Base-by-base conservation (phyloP, 2,888 invertebrate species). In the Teinopalpus imperialis region DNA sequence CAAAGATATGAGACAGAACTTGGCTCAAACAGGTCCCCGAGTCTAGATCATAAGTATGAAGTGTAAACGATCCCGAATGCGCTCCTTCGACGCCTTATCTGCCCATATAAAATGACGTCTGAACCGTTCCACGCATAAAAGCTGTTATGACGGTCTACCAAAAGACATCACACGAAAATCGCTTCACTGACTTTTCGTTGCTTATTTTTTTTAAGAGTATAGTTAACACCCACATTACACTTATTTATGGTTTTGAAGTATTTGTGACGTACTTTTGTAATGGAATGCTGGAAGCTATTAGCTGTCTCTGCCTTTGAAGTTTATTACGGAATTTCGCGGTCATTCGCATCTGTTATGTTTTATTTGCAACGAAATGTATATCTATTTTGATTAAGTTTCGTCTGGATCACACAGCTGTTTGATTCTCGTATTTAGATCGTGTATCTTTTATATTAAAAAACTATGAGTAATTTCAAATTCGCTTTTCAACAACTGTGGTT, bases 121-220 rank as follows among this genome's bases (percentile, higher is more conserved):
- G 42, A 20, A 42, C 34, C 18, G 32, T 34, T 27, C 27, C 26
- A 13, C 5, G 21, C 34, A 35, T 43, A 43, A 43, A 43, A 43
- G 27, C 18, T 32, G 24, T 24, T 13, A 23, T 24, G 24, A 20
- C 13, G 23, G 20, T 21, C 12, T 20, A n/a, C 16, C 3, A 10
- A 24, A 20, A 32, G 32, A 34, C 14, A 34, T 26, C 26, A 10
- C 20, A 26, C 31, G 7, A 18, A 12, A 27, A 41, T 24, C 16
- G 24, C 16, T 41, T 24, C n/a, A 14, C 31, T 16, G 27, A 41
- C 20, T 27, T 27, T 35, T 29, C 12, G 3, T 2, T 6, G 6
- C 14, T 31, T 14, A 6, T 20, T 21, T 26, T 21, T 16, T 40
- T 32, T 18, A 8, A 24, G 4, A 6, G 7, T 31, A 12, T 14